Evolutionary conservation across 1,140 invertebrate genomes (phyloP).

Genomic region (Cydia strobilella): DNA sequence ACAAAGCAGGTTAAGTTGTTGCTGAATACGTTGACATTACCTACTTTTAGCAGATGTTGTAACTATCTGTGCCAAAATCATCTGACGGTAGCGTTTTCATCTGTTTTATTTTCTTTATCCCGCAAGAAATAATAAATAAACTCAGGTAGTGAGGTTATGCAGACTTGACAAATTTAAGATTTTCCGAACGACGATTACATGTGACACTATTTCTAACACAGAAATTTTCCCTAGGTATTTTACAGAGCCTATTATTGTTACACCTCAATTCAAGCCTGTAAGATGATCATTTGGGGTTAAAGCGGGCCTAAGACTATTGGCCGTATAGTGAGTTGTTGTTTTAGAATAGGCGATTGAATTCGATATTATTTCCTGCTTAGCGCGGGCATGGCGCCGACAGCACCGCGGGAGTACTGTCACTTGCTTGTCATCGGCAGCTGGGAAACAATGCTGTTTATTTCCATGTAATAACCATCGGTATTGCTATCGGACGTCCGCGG

Average conservation of each 20-base stretch:
- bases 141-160: no score
- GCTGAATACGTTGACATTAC: no score
- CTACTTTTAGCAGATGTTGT: no score
- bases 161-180: no score
- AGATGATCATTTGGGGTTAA: background rate
- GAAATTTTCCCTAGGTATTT: background rate
- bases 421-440: conserved; percentile 58
- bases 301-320: background rate
- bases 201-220: no score
- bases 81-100: no score
- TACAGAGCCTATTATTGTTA: conserved; percentile 23
- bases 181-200: no score
- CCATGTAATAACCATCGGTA: conserved; percentile 61
- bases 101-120: no score
- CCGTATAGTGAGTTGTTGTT: conserved; percentile 9
- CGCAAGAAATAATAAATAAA: no score
- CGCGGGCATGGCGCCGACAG: conserved; percentile 62
- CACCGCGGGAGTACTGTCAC: conserved; percentile 57
- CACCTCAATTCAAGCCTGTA: conserved; percentile 25
- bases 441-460: conserved; percentile 65
- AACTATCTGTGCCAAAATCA: no score
- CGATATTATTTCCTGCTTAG: conserved; percentile 46
- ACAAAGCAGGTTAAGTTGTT: no score
- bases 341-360: conserved; percentile 37
- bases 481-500: conserved; percentile 60